Evolutionary conservation across 2,888 invertebrate genomes (phyloP), one percentile per base, ranked within the genome.

Genomic region (Oxystoma pomonae): DNA sequence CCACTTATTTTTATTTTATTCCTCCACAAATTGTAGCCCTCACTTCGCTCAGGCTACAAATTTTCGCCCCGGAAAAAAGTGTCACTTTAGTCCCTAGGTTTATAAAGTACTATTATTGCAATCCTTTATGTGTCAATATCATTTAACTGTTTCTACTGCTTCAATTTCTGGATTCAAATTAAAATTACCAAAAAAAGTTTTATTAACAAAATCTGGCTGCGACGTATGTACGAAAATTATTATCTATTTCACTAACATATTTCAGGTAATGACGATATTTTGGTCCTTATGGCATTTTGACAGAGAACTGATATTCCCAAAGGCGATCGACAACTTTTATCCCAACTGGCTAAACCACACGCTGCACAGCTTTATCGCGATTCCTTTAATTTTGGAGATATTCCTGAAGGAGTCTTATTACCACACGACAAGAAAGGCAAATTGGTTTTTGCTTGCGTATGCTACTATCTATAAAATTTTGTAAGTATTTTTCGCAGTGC

Each of bases 291-390:
- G 81, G 80, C 73, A 76, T 55, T 80, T 83, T 55, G 83, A 86
- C 71, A 79, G 85, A 0, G 85, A 85, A 75, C 78, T 86, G 71
- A 83, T 86, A 22, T 85, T 84, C 75, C 86, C 86, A 0, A 68
- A 72, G 62, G 76, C 81, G 12, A 80, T 83, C 71, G 85, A 86
- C 69, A 72, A 75, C 59, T 77, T 85, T 16, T 80, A 86, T 0
- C 85, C 86, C 0, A 79, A 80, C 76, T 85, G 84, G 84, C 80
- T 86, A 72, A 86, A 86, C 77, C 86, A 86, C 68, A 82, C 83
- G 65, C 81, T 86, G 22, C 86, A 86, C 74, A 83, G 85, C 0
- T 81, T 82, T 70, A 84, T 85, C 57, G 67, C 81, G 0, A 72
- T 84, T 0, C 79, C 85, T 16, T 70, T 85, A 1, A 65, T 82